Percentiles rank a stretch among this genome's conserved stretches.
Evolutionary conservation across 1,140 invertebrate species (phyloP).

Genomic region (Drosophila serrata): DNA sequence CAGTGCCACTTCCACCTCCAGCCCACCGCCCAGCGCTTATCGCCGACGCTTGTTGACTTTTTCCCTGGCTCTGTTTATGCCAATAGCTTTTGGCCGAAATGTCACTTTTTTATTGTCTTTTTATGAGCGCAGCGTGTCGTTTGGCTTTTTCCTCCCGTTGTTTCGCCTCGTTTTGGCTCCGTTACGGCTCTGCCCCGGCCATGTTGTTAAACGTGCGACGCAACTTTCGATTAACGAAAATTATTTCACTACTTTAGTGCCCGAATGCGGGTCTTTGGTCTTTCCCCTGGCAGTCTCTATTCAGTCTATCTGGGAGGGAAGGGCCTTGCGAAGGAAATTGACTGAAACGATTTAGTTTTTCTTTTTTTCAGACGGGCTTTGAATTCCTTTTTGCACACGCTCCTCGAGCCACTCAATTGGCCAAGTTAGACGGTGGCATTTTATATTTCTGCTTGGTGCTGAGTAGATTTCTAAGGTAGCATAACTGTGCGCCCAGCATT

Average conservation of each 20-base stretch:
- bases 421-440: conserved; percentile 51
- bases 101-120: conserved; percentile 82
- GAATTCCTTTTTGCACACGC: conserved; percentile 59
- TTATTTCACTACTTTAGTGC: conserved; percentile 81
- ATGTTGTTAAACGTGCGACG: conserved; percentile 75
- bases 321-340: conserved; percentile 19
- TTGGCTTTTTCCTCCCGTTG: conserved; percentile 51
- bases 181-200: conserved; percentile 24
- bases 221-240: conserved; percentile 82
- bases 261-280: conserved; percentile 35
- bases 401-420: conserved; percentile 42
- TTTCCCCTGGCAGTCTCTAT: background rate
- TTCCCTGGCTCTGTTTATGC: conserved; percentile 52
- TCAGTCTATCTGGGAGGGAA: background rate
- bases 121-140: conserved; percentile 78
- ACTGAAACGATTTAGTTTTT: conserved; percentile 64
- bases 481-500: conserved; percentile 68
- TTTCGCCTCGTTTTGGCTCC: conserved; percentile 20
- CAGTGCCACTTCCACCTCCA: conserved; percentile 5
- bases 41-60: conserved; percentile 40
- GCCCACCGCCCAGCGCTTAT: conserved; percentile 16
- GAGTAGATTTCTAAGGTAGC: conserved; percentile 65
- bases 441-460: conserved; percentile 38
- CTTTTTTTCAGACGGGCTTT: conserved; percentile 56
- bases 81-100: conserved; percentile 74